phyloP scores from a whole-genome alignment of 2,113 vertebrate species.

The Jaculus jaculus region DNA sequence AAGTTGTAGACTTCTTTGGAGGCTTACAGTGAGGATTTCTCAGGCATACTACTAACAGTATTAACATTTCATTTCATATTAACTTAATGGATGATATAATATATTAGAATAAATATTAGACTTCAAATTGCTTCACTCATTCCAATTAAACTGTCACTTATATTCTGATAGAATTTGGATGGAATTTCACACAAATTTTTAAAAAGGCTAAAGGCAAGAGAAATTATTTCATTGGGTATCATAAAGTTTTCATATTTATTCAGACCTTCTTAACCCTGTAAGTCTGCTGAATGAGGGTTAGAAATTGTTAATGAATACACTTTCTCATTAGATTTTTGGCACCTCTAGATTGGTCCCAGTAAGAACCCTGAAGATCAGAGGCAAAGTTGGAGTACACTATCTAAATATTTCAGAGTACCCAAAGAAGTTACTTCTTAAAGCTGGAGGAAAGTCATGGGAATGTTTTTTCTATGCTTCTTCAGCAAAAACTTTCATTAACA shows the following conservation, averaged over 20 bases:
- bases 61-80: constrained; percentile 59
- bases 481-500: constrained; percentile 38
- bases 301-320: constrained; percentile 53
- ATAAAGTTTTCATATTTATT: constrained; percentile 64
- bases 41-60: constrained; percentile 27
- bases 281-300: constrained; percentile 50
- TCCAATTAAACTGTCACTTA: constrained; percentile 45
- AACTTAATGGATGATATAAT: constrained; percentile 32
- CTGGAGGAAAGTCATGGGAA: constrained; percentile 5
- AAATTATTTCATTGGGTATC: constrained; percentile 50
- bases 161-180: constrained; percentile 42
- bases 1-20: constrained; percentile 26
- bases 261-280: constrained; percentile 62
- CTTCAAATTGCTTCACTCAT: constrained; percentile 49
- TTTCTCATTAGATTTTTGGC: constrained; percentile 72
- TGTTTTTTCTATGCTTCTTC: constrained; percentile 43
- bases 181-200: constrained; percentile 54
- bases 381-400: constrained; percentile 70
- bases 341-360: background rate
- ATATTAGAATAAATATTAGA: constrained; percentile 66
- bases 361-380: constrained; percentile 68
- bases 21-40: background rate
- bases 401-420: constrained; percentile 69
- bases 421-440: constrained; percentile 62
- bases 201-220: constrained; percentile 30